phyloP scores from a whole-genome alignment of 1,140 invertebrate genomes.

The Drosophila lini region DNA sequence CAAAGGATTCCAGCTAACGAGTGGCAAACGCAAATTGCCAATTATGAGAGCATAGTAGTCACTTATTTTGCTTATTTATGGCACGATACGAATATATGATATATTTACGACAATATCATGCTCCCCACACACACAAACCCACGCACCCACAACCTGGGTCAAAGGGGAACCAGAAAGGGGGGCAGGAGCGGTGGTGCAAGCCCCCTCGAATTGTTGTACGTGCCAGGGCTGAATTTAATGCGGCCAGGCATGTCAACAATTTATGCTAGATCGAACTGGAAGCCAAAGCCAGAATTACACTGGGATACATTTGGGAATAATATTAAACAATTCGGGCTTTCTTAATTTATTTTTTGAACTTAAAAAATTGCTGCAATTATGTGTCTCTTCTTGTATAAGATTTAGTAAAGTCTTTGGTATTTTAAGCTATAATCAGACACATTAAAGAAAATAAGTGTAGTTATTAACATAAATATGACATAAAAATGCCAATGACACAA shows the following conservation, averaged over 20 bases:
- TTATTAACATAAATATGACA: not conserved
- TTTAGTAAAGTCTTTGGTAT: not conserved
- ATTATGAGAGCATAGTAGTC: slow-evolving; percentile 68
- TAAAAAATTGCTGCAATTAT: too few relatives aligned
- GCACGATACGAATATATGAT: slow-evolving; percentile 65
- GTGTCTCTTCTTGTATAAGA: accelerated
- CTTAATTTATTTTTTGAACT: not conserved
- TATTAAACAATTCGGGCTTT: too few relatives aligned
- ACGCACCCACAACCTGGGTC: slow-evolving; percentile 15
- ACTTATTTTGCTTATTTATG: slow-evolving; percentile 75
- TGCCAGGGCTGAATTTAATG: slow-evolving; percentile 73
- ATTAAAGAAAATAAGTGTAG: not conserved
- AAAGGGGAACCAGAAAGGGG: slow-evolving; percentile 13
- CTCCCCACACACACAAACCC: slow-evolving; percentile 5
- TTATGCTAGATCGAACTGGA: slow-evolving; percentile 49
- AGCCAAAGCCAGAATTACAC: slow-evolving; percentile 12
- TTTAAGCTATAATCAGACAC: not conserved
- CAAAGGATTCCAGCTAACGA: slow-evolving; percentile 48
- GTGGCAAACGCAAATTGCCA: slow-evolving; percentile 71
- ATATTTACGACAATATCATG: slow-evolving; percentile 62
- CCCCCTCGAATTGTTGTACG: slow-evolving; percentile 59
- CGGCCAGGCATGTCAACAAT: slow-evolving; percentile 66
- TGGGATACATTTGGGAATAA: not conserved
- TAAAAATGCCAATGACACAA: too few relatives aligned
- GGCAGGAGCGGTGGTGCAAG: not conserved